Conservation (phyloP, 2,113 vertebrate genomes). For the Onychostoma macrolepis region DNA sequence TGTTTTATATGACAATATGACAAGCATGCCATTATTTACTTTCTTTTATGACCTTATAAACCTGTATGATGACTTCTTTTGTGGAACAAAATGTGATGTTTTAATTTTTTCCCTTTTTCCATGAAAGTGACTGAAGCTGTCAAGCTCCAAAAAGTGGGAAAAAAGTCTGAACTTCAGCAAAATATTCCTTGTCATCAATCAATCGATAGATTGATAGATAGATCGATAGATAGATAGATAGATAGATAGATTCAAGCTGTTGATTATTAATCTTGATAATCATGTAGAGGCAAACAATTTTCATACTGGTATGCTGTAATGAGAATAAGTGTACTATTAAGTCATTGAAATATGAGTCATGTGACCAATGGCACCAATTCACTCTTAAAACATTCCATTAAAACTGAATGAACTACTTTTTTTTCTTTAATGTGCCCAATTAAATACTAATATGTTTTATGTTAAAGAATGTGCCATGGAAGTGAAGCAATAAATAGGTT, state of each 20-base stretch:
- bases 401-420: neutral
- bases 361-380: conserved; percentile 20
- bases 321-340: neutral
- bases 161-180: no score
- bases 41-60: neutral
- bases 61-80: neutral
- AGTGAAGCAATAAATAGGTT: conserved; percentile 41
- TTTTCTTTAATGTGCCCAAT: neutral
- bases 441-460: conserved; percentile 31
- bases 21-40: neutral
- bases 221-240: no score
- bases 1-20: neutral
- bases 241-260: neutral
- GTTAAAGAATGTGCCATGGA: conserved; percentile 20
- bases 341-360: neutral
- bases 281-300: neutral
- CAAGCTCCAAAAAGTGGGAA: neutral
- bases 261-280: no score
- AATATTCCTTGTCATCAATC: no score
- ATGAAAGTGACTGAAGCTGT: neutral
- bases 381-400: conserved; percentile 2
- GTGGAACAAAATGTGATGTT: neutral
- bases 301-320: neutral
- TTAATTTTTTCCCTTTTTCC: neutral
- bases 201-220: no score